Conservation (phyloP, 2,113 vertebrate genomes). For the Bos taurus region DNA sequence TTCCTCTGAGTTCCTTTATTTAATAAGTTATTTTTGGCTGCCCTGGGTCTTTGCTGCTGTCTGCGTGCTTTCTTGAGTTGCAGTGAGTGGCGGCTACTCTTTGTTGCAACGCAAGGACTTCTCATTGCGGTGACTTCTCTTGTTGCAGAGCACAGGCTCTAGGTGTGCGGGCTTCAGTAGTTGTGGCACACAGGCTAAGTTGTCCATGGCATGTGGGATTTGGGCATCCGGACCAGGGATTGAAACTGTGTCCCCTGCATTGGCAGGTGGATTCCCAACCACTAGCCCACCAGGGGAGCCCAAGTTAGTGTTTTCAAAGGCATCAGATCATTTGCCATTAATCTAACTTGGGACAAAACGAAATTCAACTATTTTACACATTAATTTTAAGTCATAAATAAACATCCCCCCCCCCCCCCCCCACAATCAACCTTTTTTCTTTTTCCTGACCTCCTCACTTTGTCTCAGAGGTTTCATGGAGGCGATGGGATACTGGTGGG, state of each 20-base stretch:
- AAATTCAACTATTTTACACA: background rate
- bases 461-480: background rate
- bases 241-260: background rate
- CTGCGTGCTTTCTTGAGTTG: background rate
- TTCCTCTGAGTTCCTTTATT: background rate
- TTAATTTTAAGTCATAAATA: slow-evolving; percentile 6
- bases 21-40: background rate
- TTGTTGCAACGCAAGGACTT: background rate
- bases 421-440: background rate
- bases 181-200: background rate
- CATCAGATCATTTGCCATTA: background rate
- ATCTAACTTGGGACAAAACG: background rate
- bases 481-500: background rate
- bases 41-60: background rate
- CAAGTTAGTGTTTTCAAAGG: background rate
- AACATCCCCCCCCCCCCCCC: background rate
- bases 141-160: background rate
- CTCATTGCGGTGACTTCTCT: background rate
- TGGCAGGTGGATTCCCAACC: background rate
- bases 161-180: background rate
- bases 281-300: background rate
- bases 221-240: background rate
- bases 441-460: background rate
- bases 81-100: background rate
- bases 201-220: background rate